Conservation (phyloP, 2,888 invertebrate genomes). For the Archips crataeganus region DNA sequence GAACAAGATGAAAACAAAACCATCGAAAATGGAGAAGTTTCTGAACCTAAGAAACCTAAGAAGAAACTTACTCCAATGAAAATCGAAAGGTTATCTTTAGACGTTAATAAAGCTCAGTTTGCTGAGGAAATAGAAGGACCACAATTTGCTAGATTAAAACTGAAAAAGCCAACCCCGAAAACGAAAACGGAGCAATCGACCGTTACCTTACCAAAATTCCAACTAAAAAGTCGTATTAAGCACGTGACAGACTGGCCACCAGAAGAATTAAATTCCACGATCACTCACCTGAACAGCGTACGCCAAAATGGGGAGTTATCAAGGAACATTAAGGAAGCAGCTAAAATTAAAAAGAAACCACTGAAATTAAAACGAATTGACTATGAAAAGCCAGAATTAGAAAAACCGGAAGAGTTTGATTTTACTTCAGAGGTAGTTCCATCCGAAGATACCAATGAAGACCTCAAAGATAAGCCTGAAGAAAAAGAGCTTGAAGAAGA, state of each 20-base stretch:
- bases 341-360: slow-evolving; percentile 86
- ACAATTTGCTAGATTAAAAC: slow-evolving; percentile 88
- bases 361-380: slow-evolving; percentile 77
- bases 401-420: slow-evolving; percentile 73
- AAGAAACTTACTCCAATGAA: slow-evolving; percentile 80
- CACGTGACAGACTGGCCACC: slow-evolving; percentile 88
- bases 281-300: slow-evolving; percentile 83
- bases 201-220: slow-evolving; percentile 86
- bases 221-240: slow-evolving; percentile 90
- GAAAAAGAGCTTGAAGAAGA: slow-evolving; percentile 43
- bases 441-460: slow-evolving; percentile 42
- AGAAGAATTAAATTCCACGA: slow-evolving; percentile 77
- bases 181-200: slow-evolving; percentile 75
- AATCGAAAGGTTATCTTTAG: slow-evolving; percentile 86
- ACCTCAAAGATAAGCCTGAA: slow-evolving; percentile 55
- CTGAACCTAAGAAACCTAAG: slow-evolving; percentile 46
- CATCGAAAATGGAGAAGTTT: slow-evolving; percentile 48
- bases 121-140: slow-evolving; percentile 85
- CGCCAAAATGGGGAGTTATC: slow-evolving; percentile 89
- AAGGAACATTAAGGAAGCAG: slow-evolving; percentile 89
- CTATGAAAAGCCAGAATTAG: slow-evolving; percentile 82
- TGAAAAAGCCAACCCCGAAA: slow-evolving; percentile 86
- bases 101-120: slow-evolving; percentile 87
- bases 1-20: slow-evolving; percentile 45
- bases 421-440: slow-evolving; percentile 43